Base-by-base conservation (phyloP, 1,140 invertebrate genomes). In the Pseudomyrmex concolor region DNA sequence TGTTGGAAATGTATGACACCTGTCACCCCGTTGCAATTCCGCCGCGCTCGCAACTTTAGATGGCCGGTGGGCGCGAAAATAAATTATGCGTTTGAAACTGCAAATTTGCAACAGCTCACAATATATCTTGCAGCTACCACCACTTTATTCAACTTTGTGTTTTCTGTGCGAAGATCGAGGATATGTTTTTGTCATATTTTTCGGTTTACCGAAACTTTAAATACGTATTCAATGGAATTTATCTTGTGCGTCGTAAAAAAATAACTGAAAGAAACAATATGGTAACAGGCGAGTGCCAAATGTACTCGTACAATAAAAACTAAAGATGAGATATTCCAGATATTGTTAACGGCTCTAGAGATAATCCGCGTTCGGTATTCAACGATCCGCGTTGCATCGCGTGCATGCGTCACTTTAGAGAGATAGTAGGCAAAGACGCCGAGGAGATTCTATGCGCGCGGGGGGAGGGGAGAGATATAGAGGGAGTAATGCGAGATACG, bases 361-460 rank as follows among this genome's bases (percentile, higher is more conserved):
- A 19, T 12, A 22, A 54, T 66, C 25, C 60, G 60, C 59, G 45
- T 66, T 64, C 73, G 60, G 22, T 51, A 76, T 76, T 64, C 72
- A 51, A 67, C 74, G 19, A 68, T 59, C 51, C 17, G 19, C 64
- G 64, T 55, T 48, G 43, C 68, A 59, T 85, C 76, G 85, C 84
- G 63, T 64, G 77, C 64, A 68, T 81, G 54, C 55, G 63, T 22
- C 25, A 48, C 34, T 57, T 19, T 9, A 22, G 54, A 34, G 72
- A 25, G 73, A 66, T 68, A n/a, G n/a, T 51, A 19, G 25, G 25
- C 15, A 34, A 34, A 5, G 34, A 34, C 60, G 48, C 43, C n/a
- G n/a, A 17, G 51, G 62, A 62, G 73, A 87, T 86, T 76, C 84
- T 59, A 45, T 34, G 34, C 66, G 7, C 34, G 48, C 22, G 17